phyloP scores from a whole-genome alignment of 2,113 vertebrate species.

The Uria lomvia region DNA sequence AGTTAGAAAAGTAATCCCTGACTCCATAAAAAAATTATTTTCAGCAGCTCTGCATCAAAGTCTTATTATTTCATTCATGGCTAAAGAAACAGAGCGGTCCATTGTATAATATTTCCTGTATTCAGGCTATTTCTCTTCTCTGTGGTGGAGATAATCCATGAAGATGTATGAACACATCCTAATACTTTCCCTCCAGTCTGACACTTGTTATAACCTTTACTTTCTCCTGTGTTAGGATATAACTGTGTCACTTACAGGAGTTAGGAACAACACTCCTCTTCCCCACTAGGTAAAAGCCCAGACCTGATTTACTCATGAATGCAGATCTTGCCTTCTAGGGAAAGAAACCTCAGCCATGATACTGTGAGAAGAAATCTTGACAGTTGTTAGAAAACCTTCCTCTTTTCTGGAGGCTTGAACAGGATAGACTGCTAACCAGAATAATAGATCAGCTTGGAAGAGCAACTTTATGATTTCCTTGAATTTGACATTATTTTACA shows the following conservation, averaged over 20 bases:
- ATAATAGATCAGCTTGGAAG: background rate
- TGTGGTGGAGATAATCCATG: background rate
- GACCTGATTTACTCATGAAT: background rate
- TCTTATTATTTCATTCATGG: background rate
- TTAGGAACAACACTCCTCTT: background rate
- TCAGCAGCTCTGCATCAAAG: background rate
- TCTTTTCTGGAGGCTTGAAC: background rate
- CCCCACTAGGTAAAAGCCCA: background rate
- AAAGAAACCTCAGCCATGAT: background rate
- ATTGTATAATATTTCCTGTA: background rate
- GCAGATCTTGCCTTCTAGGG: background rate
- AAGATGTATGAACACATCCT: background rate
- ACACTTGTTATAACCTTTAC: background rate
- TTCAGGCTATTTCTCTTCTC: background rate
- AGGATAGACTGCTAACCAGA: background rate
- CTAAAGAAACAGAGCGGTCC: background rate
- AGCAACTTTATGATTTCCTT: background rate
- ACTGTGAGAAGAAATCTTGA: background rate
- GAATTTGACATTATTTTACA: background rate
- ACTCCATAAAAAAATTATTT: background rate
- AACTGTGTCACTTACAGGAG: background rate
- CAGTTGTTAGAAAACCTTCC: background rate
- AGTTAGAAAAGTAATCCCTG: background rate
- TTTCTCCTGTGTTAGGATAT: background rate
- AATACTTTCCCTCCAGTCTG: background rate